Evolutionary conservation across 64 coral and sea anemone species (phyloP), one percentile per base, ranked within the genome.

Genomic region (Anthopleura sola): DNA sequence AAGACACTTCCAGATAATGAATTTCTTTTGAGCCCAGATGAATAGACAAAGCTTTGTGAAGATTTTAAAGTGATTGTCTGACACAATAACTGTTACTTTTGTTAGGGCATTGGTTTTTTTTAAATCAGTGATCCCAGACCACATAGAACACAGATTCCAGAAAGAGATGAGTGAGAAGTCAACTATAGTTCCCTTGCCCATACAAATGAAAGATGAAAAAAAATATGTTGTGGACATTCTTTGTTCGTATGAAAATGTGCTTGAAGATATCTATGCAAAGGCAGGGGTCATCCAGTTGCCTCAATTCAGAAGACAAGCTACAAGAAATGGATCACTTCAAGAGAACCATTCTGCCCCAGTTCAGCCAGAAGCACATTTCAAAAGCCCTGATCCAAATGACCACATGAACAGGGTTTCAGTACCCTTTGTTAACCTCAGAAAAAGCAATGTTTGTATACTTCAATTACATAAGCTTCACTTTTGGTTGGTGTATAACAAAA

Each of bases 101-200:
- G 31, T 90, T 24, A 48, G 46, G 47, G 49, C 40, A 38, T 49
- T 90, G 20, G 23, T 14, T 36, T 90, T 75, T 37, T 15, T 90
- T 48, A 84, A 90, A 55, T 48, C 81, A 34, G 81, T 84, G 10
- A 36, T 90, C 15, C 88, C 88, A 20, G 1, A 75, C 1, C 81
- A 90, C 60, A 90, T 76, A 31, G 12, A 37, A 6, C 81, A 90
- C 55, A 33, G 34, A 6, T 90, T 75, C 49, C 60, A 75, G 15
- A 53, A 90, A 37, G 46, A 90, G 57, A 90, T 90, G 82, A 47
- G 79, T 58, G 17, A 85, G 37, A 37, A 85, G 20, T 85, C 83
- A 36, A 68, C 24, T 21, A 85, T 85, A 34, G 36, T 47, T 39
- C 57, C 60, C 36, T 26, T 64, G 36, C 83, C 83, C 7, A 44